Base-by-base conservation (phyloP, 2,113 vertebrate genomes). In the Dasyornis broadbenti region DNA sequence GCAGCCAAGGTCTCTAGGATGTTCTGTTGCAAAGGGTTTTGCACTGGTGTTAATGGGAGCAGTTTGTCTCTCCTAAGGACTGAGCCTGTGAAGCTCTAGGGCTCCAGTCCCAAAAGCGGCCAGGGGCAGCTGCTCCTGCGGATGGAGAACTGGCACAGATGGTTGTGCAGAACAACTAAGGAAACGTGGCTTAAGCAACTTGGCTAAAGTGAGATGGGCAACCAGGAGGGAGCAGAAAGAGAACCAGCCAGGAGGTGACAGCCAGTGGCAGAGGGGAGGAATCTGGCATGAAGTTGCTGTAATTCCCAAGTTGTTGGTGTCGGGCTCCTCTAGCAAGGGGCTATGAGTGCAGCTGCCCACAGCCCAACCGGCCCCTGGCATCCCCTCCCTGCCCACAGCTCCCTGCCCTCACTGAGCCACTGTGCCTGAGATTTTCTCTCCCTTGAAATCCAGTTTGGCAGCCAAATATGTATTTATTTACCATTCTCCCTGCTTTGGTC, bases 71-170 rank as follows among this genome's bases (percentile, higher is more conserved):
- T 15, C 20, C 47, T 24, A 12, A 37, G 31, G 56, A 69, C 42
- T 49, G 78, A 49, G 37, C 11, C 54, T 5, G 1, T 16, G 75
- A 53, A 61, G 37, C 52, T 68, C 80, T 76, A 13, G 7, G 16
- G 33, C 26, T 59, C 17, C 66, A 50, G 42, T 37, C 37, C 44
- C 42, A 85, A 18, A 61, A 17, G 21, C 5, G 2, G 39, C 39
- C 1, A 0, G 10, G 24, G 23, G 31, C 69, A 45, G 73, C 40
- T 0, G 2, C 64, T 71, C 42, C 56, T 40, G 64, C 2, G 0
- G 10, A 6, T 20, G 49, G 39, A 23, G 39, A 94, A 42, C 45
- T 1, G 2, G 52, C 72, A 82, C 40, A 50, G 72, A 33, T 1
- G 2, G 16, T 24, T 82, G 44, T 72, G 64, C 27, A 31, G 40